phyloP scores from a whole-genome alignment of 2,797 vertebrate genomes.

The Oreochromis mossambicus region DNA sequence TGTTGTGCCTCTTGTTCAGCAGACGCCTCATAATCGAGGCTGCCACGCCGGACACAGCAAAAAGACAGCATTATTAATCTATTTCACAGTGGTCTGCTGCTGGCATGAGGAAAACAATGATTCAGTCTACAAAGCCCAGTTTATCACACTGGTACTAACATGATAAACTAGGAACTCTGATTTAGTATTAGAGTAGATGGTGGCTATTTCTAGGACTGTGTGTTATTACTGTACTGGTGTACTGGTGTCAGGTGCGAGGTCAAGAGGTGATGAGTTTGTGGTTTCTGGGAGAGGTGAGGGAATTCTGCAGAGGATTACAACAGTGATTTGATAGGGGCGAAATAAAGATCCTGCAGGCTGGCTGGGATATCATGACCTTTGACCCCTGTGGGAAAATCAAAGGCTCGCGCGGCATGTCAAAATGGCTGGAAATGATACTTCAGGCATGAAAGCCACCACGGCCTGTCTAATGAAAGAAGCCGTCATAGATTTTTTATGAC shows the following conservation, averaged over 20 bases:
- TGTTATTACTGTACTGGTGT: background rate
- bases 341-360: constrained; percentile 33
- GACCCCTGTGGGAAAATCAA: constrained; percentile 50
- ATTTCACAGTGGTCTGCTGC: constrained; percentile 53
- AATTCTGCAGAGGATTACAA: constrained; percentile 38
- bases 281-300: background rate
- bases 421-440: constrained; percentile 46
- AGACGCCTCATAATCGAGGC: constrained; percentile 54
- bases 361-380: constrained; percentile 56
- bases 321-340: constrained; percentile 42
- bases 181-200: background rate
- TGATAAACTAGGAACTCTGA: background rate
- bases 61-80: constrained; percentile 60
- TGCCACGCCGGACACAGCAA: constrained; percentile 20
- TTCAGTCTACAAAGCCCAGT: constrained; percentile 35
- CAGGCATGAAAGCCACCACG: constrained; percentile 34
- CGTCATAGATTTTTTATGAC: constrained; percentile 25
- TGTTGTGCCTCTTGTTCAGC: constrained; percentile 41
- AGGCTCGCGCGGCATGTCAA: constrained; percentile 13
- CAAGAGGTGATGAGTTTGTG: constrained; percentile 38
- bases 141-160: constrained; percentile 7
- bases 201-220: constrained; percentile 4
- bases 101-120: constrained; percentile 43
- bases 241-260: constrained; percentile 10
- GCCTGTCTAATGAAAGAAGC: constrained; percentile 50